Percentiles rank a stretch among this genome's conserved stretches.
Conservation (phyloP, 2,888 invertebrate species). For the Hybos culiciformis region DNA sequence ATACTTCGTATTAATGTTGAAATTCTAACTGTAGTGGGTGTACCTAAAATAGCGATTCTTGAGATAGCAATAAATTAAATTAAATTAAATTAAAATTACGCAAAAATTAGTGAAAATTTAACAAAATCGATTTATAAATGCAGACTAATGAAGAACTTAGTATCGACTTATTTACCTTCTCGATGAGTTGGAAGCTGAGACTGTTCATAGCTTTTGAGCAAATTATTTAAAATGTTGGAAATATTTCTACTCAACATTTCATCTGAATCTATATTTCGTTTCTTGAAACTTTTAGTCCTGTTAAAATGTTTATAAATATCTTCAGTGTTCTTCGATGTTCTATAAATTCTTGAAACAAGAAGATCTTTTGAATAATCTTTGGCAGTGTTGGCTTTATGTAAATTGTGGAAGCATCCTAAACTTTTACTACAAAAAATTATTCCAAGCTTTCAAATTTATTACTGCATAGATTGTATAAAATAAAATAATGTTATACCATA, state of each 20-base stretch:
- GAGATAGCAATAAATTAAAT: not conserved
- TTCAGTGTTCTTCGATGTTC: too few species aligned
- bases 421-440: too few species aligned
- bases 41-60: constrained; percentile 40
- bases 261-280: constrained; percentile 47
- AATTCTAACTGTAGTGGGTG: constrained; percentile 71
- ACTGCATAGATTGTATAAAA: too few species aligned
- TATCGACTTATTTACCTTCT: constrained; percentile 44
- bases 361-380: too few species aligned
- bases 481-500: too few species aligned
- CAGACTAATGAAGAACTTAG: not conserved
- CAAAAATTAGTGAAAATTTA: not conserved
- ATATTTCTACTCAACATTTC: constrained; percentile 73
- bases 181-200: constrained; percentile 81
- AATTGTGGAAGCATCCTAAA: too few species aligned
- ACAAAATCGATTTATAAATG: too few species aligned
- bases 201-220: constrained; percentile 80
- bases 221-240: constrained; percentile 68
- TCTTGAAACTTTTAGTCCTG: too few species aligned
- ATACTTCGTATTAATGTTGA: constrained; percentile 82
- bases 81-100: not conserved
- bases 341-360: too few species aligned
- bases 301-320: too few species aligned
- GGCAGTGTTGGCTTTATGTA: too few species aligned
- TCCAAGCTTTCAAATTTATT: too few species aligned